These are phyloP conservation scores for Muricea muricata DNA, from an alignment of 92 coral and sea anemone genomes.

Conservation along the genomic window DNA sequence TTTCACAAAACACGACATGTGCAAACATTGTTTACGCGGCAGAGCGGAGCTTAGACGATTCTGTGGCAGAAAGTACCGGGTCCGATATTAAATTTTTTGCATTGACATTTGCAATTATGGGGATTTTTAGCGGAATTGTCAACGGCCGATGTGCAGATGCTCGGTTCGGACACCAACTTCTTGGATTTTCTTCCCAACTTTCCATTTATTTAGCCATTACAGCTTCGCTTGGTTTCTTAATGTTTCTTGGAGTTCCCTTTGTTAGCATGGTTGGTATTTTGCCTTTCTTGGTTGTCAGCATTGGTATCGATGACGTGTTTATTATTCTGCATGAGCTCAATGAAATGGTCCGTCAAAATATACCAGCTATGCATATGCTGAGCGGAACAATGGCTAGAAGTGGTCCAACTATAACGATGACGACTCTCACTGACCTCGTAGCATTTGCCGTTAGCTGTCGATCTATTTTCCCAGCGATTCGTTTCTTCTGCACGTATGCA, in stretches of 20 bases:
- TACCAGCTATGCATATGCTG: conserved; percentile 52
- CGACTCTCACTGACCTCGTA: conserved; percentile 83
- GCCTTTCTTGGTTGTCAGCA: conserved; percentile 75
- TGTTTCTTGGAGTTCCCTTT: conserved; percentile 66
- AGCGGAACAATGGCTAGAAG: conserved; percentile 72
- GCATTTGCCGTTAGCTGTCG: conserved; percentile 88
- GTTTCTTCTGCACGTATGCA: conserved; percentile 75
- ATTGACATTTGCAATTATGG: conserved; percentile 73
- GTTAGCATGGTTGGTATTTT: conserved; percentile 76
- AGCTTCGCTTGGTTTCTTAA: conserved; percentile 73
- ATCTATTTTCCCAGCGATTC: conserved; percentile 75
- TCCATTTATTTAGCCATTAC: conserved; percentile 77
- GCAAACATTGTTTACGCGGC: conserved; percentile 54
- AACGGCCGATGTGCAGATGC: conserved; percentile 74
- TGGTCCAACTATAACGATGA: conserved; percentile 93
- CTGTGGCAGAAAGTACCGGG: conserved; percentile 72
- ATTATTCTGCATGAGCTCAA: conserved; percentile 83
- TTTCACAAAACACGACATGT: conserved; percentile 52
- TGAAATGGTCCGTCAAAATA: conserved; percentile 55
- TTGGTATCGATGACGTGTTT: conserved; percentile 85
- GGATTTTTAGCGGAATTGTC: conserved; percentile 66
- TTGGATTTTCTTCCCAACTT: conserved; percentile 67
- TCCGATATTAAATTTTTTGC: conserved; percentile 50
- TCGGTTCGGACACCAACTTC: conserved; percentile 67
- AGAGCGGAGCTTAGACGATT: conserved; percentile 76